phyloP scores from a whole-genome alignment of 1,140 invertebrate species.

The Zaprionus taronus region DNA sequence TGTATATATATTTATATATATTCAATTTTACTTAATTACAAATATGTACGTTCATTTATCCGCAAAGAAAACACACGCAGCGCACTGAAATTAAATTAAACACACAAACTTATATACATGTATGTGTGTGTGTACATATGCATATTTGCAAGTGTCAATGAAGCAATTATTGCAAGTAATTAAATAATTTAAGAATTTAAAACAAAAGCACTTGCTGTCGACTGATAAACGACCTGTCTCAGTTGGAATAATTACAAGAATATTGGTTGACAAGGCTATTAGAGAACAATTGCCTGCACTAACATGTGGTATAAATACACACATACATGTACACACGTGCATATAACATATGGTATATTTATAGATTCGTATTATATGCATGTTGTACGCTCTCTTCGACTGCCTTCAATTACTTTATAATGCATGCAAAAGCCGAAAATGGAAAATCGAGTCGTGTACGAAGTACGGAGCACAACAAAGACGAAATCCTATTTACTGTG shows the following conservation, averaged over 20 bases:
- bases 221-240: neutral
- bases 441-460: neutral
- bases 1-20: neutral
- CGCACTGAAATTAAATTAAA: slow-evolving; percentile 49
- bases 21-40: slow-evolving; percentile 44
- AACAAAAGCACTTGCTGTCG: slow-evolving; percentile 3
- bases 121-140: neutral
- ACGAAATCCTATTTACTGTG: slow-evolving; percentile 16
- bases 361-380: neutral
- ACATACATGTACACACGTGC: neutral
- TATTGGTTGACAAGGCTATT: slow-evolving; percentile 4
- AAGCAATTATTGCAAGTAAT: slow-evolving; percentile 2
- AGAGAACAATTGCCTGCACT: slow-evolving; percentile 2
- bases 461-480: neutral
- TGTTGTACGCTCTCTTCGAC: neutral
- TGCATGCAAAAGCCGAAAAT: neutral
- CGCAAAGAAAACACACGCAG: slow-evolving; percentile 23
- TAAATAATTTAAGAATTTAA: neutral
- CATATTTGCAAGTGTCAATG: slow-evolving; percentile 3
- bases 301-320: neutral
- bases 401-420: slow-evolving; percentile 11
- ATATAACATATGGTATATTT: neutral
- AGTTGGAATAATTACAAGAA: neutral
- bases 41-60: slow-evolving; percentile 10
- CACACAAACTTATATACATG: neutral